Base-by-base conservation (phyloP, 2,113 vertebrate species). In the Odocoileus virginianus region DNA sequence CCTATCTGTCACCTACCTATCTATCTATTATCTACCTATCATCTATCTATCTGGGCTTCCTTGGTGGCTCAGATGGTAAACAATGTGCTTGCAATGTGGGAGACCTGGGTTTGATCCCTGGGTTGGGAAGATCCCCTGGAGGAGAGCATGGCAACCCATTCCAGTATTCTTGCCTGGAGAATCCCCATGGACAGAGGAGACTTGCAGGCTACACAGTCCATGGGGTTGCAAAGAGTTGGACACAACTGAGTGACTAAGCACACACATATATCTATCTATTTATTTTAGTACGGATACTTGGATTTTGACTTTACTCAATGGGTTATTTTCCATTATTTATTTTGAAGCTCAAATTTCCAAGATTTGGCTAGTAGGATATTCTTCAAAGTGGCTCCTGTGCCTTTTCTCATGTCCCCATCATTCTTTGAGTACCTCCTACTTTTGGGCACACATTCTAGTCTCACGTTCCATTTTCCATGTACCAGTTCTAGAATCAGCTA, bases 321-420 rank as follows among this genome's bases (percentile, higher is more conserved):
- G 40, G 54, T 64, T 88, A 60, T 85, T 91, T 95, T 92, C 50
- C n/a, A 74, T 58, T 43, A 94, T 78, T 95, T 91, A 97, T 64
- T 92, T 47, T 81, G 45, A 52, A 64, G 45, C 36, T 83, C 25
- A 45, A 33, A 84, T 95, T 91, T 89, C 55, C 15, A 82, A 97
- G 28, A 57, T 67, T 94, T 79, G 55, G 57, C 50, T 27, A 67
- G 52, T 47, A 40, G 54, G n/a, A 45, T 23, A 54, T 33, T 91
- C 52, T 47, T 79, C 57, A 45, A n/a, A 47, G n/a, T 84, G 47
- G 28, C 3, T 60, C 43, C 21, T 61, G 21, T 67, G 30, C 9
- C 21, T 89, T 76, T 93, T 71, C 50, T 92, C 5, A 67, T 55
- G 4, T 47, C 3, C 36, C 5, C 19, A 16, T 25, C 10, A 91